Conservation (phyloP, 2,113 vertebrate species). For the Synchiropus splendidus region DNA sequence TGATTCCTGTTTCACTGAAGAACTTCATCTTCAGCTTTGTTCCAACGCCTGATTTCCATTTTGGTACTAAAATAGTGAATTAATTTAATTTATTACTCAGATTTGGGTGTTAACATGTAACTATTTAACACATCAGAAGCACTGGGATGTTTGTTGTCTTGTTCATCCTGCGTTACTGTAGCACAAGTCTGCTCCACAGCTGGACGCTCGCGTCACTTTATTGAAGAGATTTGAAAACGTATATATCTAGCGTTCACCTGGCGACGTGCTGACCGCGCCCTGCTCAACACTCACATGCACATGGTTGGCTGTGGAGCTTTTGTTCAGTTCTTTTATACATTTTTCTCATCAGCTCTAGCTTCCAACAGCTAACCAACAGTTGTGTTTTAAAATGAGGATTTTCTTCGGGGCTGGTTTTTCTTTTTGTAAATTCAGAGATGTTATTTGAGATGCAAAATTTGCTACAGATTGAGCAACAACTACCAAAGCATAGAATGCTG, state of each 20-base stretch:
- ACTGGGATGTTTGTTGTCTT: constrained; percentile 27
- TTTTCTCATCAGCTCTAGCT: too few relatives aligned
- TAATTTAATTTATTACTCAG: constrained; percentile 37
- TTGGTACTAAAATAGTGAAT: constrained; percentile 45
- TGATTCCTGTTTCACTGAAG: not conserved
- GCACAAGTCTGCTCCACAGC: too few relatives aligned
- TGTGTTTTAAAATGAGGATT: too few relatives aligned
- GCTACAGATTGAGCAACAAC: constrained; percentile 19
- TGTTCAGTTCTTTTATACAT: too few relatives aligned
- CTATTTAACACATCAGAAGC: constrained; percentile 28
- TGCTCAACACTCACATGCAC: constrained; percentile 27
- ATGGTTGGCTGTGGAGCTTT: not conserved
- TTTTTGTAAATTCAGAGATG: constrained; percentile 12
- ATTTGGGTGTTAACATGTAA: constrained; percentile 19
- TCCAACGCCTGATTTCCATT: constrained; percentile 7
- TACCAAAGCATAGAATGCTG: constrained; percentile 30
- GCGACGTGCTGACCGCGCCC: too few relatives aligned
- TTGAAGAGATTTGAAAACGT: not conserved
- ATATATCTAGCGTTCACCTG: not conserved
- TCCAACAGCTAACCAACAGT: too few relatives aligned
- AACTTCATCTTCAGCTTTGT: not conserved
- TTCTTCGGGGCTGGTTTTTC: too few relatives aligned
- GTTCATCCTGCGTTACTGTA: constrained; percentile 3
- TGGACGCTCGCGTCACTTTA: too few relatives aligned
- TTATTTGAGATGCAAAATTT: constrained; percentile 19